phyloP scores from a whole-genome alignment of 2,113 vertebrate genomes.

The Cyprinodon tularosa region DNA sequence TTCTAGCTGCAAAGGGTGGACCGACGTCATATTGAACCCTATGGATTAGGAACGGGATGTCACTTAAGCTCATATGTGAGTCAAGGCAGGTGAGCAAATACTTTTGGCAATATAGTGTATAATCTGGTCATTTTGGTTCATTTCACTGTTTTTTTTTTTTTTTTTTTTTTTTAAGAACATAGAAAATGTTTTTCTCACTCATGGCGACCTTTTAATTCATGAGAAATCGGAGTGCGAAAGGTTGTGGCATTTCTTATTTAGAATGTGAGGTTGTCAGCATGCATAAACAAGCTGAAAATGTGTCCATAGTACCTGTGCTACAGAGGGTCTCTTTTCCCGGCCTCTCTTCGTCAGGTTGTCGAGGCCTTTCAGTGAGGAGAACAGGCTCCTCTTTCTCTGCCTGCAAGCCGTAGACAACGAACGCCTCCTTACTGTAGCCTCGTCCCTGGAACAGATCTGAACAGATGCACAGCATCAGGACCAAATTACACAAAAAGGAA shows the following conservation, averaged over 20 bases:
- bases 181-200: not conserved
- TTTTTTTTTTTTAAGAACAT: not conserved
- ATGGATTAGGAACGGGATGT: too few relatives aligned
- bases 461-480: slow-evolving; percentile 43
- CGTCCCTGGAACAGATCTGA: slow-evolving; percentile 95
- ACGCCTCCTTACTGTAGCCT: slow-evolving; percentile 88
- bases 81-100: too few relatives aligned
- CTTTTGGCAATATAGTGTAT: too few relatives aligned
- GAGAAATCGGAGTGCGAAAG: too few relatives aligned
- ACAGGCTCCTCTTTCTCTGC: slow-evolving; percentile 86
- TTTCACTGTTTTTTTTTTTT: not conserved
- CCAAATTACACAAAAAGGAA: slow-evolving; percentile 9
- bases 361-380: slow-evolving; percentile 94
- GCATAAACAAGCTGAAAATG: not conserved
- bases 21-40: too few relatives aligned
- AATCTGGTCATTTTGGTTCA: too few relatives aligned
- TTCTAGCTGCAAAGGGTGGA: too few relatives aligned
- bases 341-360: slow-evolving; percentile 91
- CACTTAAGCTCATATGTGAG: too few relatives aligned
- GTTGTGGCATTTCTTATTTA: not conserved
- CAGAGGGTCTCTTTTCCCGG: slow-evolving; percentile 88
- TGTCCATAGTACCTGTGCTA: slow-evolving; percentile 85
- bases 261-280: not conserved
- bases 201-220: too few relatives aligned
- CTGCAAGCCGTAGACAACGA: slow-evolving; percentile 87